A percentile compares a stretch with the other conserved stretches of the same genome.
These are phyloP conservation scores for Psix sp. DNA, from an alignment of 1,140 invertebrate genomes.

Conservation along the genomic window DNA sequence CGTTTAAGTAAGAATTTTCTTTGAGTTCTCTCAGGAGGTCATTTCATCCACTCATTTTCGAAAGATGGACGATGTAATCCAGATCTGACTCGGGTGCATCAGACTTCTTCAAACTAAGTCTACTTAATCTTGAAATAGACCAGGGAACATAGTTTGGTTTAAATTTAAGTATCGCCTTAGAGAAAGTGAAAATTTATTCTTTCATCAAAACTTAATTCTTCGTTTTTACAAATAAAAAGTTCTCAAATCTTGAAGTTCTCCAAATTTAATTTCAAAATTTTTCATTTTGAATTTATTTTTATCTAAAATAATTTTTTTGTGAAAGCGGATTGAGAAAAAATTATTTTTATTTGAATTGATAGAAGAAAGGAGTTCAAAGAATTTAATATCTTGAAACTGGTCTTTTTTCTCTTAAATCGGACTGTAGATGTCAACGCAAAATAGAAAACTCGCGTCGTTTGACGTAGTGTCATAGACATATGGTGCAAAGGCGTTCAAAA, in stretches of 20 bases:
- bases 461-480: conserved; percentile 52
- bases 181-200: conserved; percentile 19
- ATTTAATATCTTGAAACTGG: conserved; percentile 42
- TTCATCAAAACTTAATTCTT: too few species aligned
- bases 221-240: too few species aligned
- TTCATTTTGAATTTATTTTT: too few species aligned
- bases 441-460: conserved; percentile 45
- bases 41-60: conserved; percentile 56
- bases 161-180: conserved; percentile 48
- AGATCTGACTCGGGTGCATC: conserved; percentile 47
- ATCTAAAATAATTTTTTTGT: too few species aligned
- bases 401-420: conserved; percentile 12
- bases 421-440: conserved; percentile 46
- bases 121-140: conserved; percentile 57
- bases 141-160: conserved; percentile 45
- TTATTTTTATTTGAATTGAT: too few species aligned
- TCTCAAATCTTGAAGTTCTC: too few species aligned
- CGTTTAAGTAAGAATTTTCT: conserved; percentile 45
- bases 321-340: too few species aligned
- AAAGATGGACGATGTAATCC: conserved; percentile 60
- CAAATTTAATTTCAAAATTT: too few species aligned
- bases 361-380: conserved; percentile 24
- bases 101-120: conserved; percentile 55
- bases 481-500: conserved; percentile 43
- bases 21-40: conserved; percentile 43